phyloP scores from a whole-genome alignment of 2,888 invertebrate species.

The Chorisops tibialis region DNA sequence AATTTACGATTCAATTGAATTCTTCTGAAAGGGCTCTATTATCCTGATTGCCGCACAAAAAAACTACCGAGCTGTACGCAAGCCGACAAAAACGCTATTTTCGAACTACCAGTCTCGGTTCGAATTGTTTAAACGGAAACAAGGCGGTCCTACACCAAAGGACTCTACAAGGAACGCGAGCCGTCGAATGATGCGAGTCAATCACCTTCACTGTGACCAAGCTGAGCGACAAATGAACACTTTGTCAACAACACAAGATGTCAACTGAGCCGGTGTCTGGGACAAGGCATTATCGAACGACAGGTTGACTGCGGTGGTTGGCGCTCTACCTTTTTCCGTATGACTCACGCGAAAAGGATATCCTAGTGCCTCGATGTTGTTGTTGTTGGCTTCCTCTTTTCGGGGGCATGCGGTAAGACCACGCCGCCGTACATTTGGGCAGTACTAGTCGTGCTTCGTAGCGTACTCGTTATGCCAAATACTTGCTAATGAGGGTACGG shows the following conservation, averaged over 20 bases:
- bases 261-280: constrained; percentile 21
- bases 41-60: too few species aligned
- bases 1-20: too few species aligned
- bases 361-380: not conserved
- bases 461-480: constrained; percentile 4
- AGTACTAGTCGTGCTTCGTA: constrained; percentile 15
- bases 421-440: constrained; percentile 21
- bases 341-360: constrained; percentile 17
- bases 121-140: too few species aligned
- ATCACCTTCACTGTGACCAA: constrained; percentile 4
- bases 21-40: too few species aligned
- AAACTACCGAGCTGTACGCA: too few species aligned
- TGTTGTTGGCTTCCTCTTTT: constrained; percentile 8
- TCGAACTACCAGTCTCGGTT: too few species aligned
- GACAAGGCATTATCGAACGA: constrained; percentile 12
- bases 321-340: not conserved
- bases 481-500: constrained; percentile 3
- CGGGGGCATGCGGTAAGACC: constrained; percentile 5
- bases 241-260: constrained; percentile 17
- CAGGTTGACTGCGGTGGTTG: constrained; percentile 16
- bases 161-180: too few species aligned
- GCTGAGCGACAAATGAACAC: constrained; percentile 3
- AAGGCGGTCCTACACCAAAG: too few species aligned
- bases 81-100: too few species aligned
- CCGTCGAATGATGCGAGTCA: constrained; percentile 13